Evolutionary conservation across 2,888 invertebrate genomes (phyloP).

Genomic region (Ditylenchus weischeri): DNA sequence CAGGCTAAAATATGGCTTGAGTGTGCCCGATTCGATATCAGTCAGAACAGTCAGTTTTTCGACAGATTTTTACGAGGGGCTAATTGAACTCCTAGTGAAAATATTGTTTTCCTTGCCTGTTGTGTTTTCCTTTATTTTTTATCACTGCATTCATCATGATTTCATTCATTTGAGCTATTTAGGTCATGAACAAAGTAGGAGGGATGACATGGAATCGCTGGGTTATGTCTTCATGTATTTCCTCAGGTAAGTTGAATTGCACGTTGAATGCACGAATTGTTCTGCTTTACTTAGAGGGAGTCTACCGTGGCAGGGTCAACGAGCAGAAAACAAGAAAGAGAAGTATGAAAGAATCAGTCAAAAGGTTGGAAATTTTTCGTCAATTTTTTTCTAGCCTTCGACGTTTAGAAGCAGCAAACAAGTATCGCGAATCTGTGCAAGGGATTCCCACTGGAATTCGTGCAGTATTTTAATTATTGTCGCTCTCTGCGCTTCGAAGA

Average conservation of each 20-base stretch:
- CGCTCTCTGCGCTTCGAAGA: slow-evolving; percentile 96
- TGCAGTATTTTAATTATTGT: slow-evolving; percentile 99
- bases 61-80: too few relatives aligned
- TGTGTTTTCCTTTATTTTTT: neutral
- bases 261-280: too few relatives aligned
- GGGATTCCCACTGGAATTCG: slow-evolving; percentile 97
- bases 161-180: neutral
- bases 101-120: neutral
- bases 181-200: slow-evolving; percentile 24
- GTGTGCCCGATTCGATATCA: neutral
- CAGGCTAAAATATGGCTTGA: neutral
- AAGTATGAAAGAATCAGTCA: slow-evolving; percentile 24
- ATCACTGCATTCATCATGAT: neutral
- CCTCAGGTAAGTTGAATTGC: neutral
- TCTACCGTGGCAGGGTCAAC: slow-evolving; percentile 23
- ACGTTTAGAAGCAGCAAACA: slow-evolving; percentile 8
- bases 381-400: too few relatives aligned
- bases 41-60: too few relatives aligned
- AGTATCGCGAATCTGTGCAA: slow-evolving; percentile 88
- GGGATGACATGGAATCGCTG: slow-evolving; percentile 20
- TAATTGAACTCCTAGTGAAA: too few relatives aligned
- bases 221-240: slow-evolving; percentile 26
- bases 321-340: slow-evolving; percentile 16
- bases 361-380: slow-evolving; percentile 11
- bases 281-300: neutral